Base-by-base conservation (phyloP, 2,797 vertebrate species). In the Halcyon leucocephala region DNA sequence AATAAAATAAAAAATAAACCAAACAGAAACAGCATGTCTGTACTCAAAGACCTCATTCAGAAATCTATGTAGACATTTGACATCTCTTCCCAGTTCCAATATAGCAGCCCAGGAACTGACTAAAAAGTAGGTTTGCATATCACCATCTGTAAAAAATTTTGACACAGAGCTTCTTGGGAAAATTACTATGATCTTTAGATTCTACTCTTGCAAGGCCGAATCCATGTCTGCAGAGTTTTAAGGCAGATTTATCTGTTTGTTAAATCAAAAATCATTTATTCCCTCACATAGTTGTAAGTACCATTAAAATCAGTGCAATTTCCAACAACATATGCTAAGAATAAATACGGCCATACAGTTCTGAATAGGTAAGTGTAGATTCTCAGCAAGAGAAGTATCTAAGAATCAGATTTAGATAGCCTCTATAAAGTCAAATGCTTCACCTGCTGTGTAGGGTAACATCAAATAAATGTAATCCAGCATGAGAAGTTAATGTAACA, bases 161-260 rank as follows among this genome's bases (percentile, higher is more conserved):
- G 80, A 42, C 41, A 57, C n/a, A 49, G 62, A 74, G 48, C 73
- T 51, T 33, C 51, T 83, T 88, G 62, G 82, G 54, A 85, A 91
- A 94, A 80, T 80, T 64, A 71, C 71, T 81, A 14, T 52, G 78
- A 72, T 85, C 90, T 90, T 80, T 79, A 65, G 54, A 80, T 91
- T 81, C 61, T 17, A 20, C 28, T 84, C 39, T 70, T 86, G 60
- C n/a, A 90, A 90, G 80, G 69, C 70, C 85, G n/a, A 84, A 83
- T 52, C 61, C 28, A 6, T 6, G 26, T 70, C 82, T 57, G 29
- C 55, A 33, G 81, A 79, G 37, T 77, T 86, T 66, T 77, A 73
- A 88, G 55, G 55, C 76, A 79, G 62, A 84, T 93, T 90, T 33
- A 72, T 77, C 55, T 67, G 48, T 83, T 86, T 91, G 64, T 90